Evolutionary conservation across 2,888 invertebrate genomes (phyloP), one percentile per base, ranked within the genome.

Genomic region (Cyclophora punctaria): DNA sequence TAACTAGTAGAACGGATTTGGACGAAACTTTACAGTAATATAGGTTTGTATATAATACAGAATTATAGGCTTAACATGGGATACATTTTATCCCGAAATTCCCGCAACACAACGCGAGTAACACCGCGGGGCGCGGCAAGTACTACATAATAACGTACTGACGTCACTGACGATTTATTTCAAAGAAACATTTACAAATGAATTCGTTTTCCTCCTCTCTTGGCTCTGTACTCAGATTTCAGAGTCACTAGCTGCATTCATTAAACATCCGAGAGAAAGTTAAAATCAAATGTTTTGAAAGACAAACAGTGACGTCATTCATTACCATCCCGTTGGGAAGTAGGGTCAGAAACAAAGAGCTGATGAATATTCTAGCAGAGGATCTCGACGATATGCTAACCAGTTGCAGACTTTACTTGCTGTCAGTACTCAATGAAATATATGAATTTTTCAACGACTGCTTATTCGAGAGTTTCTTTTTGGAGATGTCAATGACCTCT

Each of bases 291-390:
- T 56, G 53, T 52, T 55, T 57, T 51, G 53, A 46, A 48, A 46
- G 54, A 60, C 60, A 60, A 60, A 59, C 59, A 55, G 53, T 44
- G 53, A 53, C 52, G 47, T 56, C 59, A 79, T 83, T 84, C 59
- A 79, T 83, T 84, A 77, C 71, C 85, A 85, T 85, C 81, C 64
- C 70, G 76, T 69, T 74, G 75, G 64, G 75, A 78, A 80, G 82
- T 81, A 82, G 81, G 83, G 83, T 76, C 83, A 83, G 78, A 67
- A 78, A 83, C 83, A 84, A 83, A 82, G 83, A 74, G 72, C 82
- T 79, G 76, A 71, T 84, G 85, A 84, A 83, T 84, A 84, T 84
- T 81, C 85, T 73, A 81, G 68, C 75, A 75, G 76, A 66, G 73
- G 67, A 75, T 77, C 80, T 80, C 78, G 63, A 70, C 78, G 77